Base-by-base conservation (phyloP, 2,888 invertebrate genomes). In the Micoletzkya japonica region DNA sequence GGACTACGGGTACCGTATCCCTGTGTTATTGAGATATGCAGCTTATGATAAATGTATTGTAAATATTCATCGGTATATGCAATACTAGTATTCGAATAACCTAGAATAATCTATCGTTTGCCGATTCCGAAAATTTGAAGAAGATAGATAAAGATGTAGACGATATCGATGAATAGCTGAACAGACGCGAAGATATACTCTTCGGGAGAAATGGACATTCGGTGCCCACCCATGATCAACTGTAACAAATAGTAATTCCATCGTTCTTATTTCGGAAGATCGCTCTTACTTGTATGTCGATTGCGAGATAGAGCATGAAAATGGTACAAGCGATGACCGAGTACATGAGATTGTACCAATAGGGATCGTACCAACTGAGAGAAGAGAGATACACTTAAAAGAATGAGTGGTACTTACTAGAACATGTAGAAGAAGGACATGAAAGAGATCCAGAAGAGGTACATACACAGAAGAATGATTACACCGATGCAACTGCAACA, bases 281-380 rank as follows among this genome's bases (percentile, higher is more conserved):
- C n/a, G 28, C 28, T 7, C 50, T 32, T 2, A 54, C 64, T 54
- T 66, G 64, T 30, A 66, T 66, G 44, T 66, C 64, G 54, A 66
- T 66, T 10, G 64, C 64, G 10, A 66, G 64, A n/a, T 66, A 66
- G 64, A 66, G 28, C 64, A 66, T 66, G 64, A 66, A 66, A 37
- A 66, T 14, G 0, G 54, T 66, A 28, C 64, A 66, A 1, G 64
- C 64, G 37, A 66, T 20, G 20, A 66, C 64, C 4, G 64, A 66
- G 26, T 28, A 66, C 7, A 66, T 7, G 28, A 66, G 52, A 28
- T 66, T 37, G 14, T 30, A n/a, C 64, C 64, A 66, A n/a, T 54
- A 54, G 17, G 64, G n/a, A 28, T 20, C 24, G 14, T n/a, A 26
- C 50, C 64, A 61, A 39, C 64, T 64, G 50, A n/a, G n/a, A 34